A percentile compares a stretch with the other conserved stretches of the same genome.
Evolutionary conservation across 2,888 invertebrate genomes (phyloP).

Genomic region (Frankliniella fusca): DNA sequence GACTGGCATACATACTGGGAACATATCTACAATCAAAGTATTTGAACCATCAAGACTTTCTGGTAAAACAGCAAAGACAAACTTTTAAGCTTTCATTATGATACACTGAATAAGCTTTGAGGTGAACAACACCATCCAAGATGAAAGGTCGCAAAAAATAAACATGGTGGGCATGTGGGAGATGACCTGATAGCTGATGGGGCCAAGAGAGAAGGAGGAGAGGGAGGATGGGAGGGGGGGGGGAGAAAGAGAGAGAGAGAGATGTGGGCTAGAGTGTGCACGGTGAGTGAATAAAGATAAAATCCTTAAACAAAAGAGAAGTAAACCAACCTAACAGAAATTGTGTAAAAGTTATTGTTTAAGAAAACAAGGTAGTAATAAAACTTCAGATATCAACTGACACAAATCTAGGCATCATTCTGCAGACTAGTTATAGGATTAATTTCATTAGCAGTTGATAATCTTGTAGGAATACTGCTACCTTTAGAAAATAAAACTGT

Average conservation of each 20-base stretch:
- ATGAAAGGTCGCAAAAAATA: constrained; percentile 12
- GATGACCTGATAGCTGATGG: constrained; percentile 20
- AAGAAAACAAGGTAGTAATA: neutral
- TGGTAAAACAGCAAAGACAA: neutral
- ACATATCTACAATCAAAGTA: constrained; percentile 6
- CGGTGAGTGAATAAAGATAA: too few species aligned
- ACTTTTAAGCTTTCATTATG: neutral
- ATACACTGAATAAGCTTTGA: neutral
- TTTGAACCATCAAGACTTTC: neutral
- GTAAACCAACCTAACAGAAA: neutral
- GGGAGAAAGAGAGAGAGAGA: neutral
- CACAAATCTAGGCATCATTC: neutral
- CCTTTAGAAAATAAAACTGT: neutral
- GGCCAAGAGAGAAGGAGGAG: neutral
- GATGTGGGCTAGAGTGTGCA: too few species aligned
- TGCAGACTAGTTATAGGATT: neutral
- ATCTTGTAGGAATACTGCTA: too few species aligned
- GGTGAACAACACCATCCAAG: constrained; percentile 1
- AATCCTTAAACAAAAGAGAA: too few species aligned
- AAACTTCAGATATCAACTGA: neutral
- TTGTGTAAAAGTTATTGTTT: neutral
- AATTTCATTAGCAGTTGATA: too few species aligned
- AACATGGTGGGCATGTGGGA: constrained; percentile 2
- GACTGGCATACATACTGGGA: neutral
- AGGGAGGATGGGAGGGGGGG: neutral